These are phyloP conservation scores for Saccostrea cuccullata DNA, from an alignment of 1,140 invertebrate genomes.

Conservation along the genomic window DNA sequence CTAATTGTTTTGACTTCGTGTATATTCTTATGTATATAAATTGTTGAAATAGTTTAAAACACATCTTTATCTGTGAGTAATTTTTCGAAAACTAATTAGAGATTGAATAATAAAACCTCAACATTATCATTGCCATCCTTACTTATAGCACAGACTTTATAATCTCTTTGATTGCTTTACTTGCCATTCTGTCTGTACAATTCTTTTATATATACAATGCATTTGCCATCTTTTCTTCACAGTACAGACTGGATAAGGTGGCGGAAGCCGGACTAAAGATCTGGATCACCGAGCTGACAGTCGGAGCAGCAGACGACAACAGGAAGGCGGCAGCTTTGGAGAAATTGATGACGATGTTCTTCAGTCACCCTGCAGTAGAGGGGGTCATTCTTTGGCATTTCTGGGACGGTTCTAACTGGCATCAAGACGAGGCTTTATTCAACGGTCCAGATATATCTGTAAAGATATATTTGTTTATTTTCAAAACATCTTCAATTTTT, in stretches of 20 bases:
- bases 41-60: too few relatives aligned
- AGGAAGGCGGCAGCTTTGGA: conserved; percentile 61
- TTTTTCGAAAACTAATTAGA: too few relatives aligned
- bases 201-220: too few relatives aligned
- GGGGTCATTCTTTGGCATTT: conserved; percentile 71
- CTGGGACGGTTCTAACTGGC: conserved; percentile 55
- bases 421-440: conserved; percentile 44
- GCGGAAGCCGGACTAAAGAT: conserved; percentile 67
- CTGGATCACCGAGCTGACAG: conserved; percentile 73
- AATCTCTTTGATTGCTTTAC: too few relatives aligned
- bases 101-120: too few relatives aligned
- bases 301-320: conserved; percentile 57
- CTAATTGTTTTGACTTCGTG: too few relatives aligned
- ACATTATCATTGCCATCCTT: too few relatives aligned
- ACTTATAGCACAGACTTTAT: too few relatives aligned
- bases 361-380: conserved; percentile 65
- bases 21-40: too few relatives aligned
- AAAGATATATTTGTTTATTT: not conserved
- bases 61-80: too few relatives aligned
- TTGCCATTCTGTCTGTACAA: too few relatives aligned
- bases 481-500: not conserved
- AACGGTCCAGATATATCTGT: conserved; percentile 24
- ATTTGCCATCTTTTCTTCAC: not conserved
- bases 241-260: conserved; percentile 66
- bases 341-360: conserved; percentile 59